A percentile compares a stretch with the other conserved stretches of the same genome.
Evolutionary conservation across 2,113 vertebrate species (phyloP).

Genomic region (Sardina pilchardus): DNA sequence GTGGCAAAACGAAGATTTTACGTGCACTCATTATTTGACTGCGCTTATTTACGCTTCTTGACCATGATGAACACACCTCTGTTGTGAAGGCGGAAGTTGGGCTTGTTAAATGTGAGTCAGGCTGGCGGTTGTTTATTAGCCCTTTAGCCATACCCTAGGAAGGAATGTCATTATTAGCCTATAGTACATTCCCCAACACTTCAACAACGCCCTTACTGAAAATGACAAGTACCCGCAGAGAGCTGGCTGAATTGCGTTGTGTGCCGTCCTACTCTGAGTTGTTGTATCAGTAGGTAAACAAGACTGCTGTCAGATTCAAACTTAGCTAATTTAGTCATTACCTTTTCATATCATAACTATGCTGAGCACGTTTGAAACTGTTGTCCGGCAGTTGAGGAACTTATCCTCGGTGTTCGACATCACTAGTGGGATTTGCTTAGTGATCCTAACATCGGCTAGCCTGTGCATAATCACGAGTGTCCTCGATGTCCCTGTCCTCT

Average conservation of each 20-base stretch:
- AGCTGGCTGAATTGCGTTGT: neutral
- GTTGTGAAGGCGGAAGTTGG: neutral
- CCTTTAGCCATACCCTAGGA: neutral
- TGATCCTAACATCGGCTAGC: conserved; percentile 30
- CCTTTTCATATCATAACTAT: conserved; percentile 7
- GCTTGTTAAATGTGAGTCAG: too few species aligned
- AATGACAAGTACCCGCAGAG: neutral
- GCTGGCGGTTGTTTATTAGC: neutral
- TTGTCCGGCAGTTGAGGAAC: conserved; percentile 1
- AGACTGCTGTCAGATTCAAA: neutral
- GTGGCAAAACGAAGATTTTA: neutral
- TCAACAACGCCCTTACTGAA: neutral
- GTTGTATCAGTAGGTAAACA: neutral
- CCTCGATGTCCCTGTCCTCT: conserved; percentile 18
- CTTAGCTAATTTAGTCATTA: neutral
- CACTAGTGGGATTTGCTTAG: conserved; percentile 34
- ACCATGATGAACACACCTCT: neutral
- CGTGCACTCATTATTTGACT: neutral
- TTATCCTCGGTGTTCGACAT: conserved; percentile 22
- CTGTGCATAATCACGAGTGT: conserved; percentile 28
- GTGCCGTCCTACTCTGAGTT: neutral
- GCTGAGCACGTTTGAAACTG: neutral
- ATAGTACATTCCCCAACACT: neutral
- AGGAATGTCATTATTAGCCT: neutral
- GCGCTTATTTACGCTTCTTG: neutral